Base-by-base conservation (phyloP, 2,797 vertebrate species). In the Cossypha dichroa region DNA sequence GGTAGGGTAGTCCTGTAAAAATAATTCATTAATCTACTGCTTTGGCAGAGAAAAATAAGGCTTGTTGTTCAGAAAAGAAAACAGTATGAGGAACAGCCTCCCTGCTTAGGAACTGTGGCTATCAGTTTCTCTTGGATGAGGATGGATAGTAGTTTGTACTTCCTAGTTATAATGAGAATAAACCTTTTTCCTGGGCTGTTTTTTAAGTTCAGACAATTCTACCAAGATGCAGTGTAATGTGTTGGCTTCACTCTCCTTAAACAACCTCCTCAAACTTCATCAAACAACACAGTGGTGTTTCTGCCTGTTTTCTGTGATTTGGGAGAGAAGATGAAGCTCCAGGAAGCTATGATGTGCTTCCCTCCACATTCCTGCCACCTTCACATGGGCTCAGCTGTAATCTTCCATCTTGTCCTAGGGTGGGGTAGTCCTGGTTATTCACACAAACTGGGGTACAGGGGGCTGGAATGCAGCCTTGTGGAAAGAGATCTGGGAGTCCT, bases 111-210 rank as follows among this genome's bases (percentile, higher is more conserved):
- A 22, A 52, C 58, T 3, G 4, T 52, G 38, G 55, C 69, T 90
- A 31, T 82, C 62, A 43, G 17, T 31, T 80, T 80, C 64, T 70
- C 7, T 85, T 93, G 76, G 45, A 63, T 88, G 56, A 85, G 66
- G 64, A 74, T 49, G 77, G 81, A 73, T 41, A 58, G 66, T 60
- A 88, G 45, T 23, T 90, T 88, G 20, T 70, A 83, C 45, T 70
- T 75, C 22, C 26, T 25, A 38, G 41, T 10, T 64, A 21, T 29
- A 59, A 22, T 43, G 46, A 70, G 28, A 89, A 46, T 29, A 74
- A 87, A 73, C 26, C 25, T 26, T 88, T 85, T 77, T 76, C 46
- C 29, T 79, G 38, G 40, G 19, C 33, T 85, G 22, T 49, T 76
- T 76, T 81, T 41, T 15, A 83, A 54, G 5, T 74, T 85, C 20